Base-by-base conservation (phyloP, 2,797 vertebrate genomes). In the Poecile montanus region DNA sequence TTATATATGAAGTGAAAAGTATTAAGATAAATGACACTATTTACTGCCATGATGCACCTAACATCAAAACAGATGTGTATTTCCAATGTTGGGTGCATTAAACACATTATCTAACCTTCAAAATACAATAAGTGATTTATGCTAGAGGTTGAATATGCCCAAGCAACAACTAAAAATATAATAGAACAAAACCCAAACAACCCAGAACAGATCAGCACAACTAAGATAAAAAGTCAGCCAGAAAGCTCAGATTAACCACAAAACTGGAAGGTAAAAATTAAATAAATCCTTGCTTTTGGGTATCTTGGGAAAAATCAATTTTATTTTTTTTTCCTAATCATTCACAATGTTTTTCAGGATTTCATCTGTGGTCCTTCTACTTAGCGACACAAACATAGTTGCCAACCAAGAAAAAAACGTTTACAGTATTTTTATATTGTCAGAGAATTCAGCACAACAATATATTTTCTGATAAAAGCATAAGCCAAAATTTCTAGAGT, bases 61-160 rank as follows among this genome's bases (percentile, higher is more conserved):
- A 80, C 91, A 92, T 93, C 81, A 88, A 66, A 94, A 51, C 62
- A 94, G 67, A 84, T 95, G 90, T 91, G 94, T 85, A 67, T 87
- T 81, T 92, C 67, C 84, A 93, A 32, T 50, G 20, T 42, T 57
- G 53, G 74, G 30, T 54, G 44, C 50, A 53, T 71, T 89, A 62
- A 77, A 60, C 27, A 27, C 62, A 68, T 93, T 91, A 95, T 89
- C 68, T 65, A 74, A 85, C 93, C 95, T 96, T 94, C 67, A 89
- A 89, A 96, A 81, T 68, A 77, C 71, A 89, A 19, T 91, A 91
- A 95, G 50, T 94, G 84, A 95, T 94, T 96, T 93, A 93, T 85
- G 48, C 53, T 40, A 81, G 32, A 51, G 23, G 53, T 86, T 95
- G 73, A 61, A 45, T 53, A 95, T 54, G 21, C 58, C 21, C 80